phyloP scores from a whole-genome alignment of 2,113 vertebrate species.

The human region DNA sequence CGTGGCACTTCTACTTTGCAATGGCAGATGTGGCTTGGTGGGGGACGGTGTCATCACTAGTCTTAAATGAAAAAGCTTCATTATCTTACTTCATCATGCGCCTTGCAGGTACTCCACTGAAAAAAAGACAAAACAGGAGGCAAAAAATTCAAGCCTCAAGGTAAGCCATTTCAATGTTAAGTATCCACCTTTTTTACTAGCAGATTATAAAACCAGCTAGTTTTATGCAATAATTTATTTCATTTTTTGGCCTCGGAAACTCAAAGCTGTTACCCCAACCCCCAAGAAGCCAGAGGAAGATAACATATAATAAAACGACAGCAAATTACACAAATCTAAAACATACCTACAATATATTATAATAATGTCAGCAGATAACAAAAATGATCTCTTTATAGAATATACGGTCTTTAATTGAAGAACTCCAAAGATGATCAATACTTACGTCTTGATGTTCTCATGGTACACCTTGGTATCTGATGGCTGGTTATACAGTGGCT shows the following conservation, averaged over 20 bases:
- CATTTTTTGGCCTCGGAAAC: conserved; percentile 79
- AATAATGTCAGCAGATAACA: conserved; percentile 67
- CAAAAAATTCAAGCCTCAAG: conserved; percentile 83
- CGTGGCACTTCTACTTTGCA: conserved; percentile 83
- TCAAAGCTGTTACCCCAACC: conserved; percentile 81
- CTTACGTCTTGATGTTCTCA: conserved; percentile 99
- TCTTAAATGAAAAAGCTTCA: conserved; percentile 84
- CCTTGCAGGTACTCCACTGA: conserved; percentile 83
- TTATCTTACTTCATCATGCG: conserved; percentile 84
- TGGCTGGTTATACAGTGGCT: conserved; percentile 99
- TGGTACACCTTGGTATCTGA: conserved; percentile 99
- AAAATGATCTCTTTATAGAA: conserved; percentile 67
- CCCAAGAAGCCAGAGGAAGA: conserved; percentile 80
- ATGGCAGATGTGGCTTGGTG: conserved; percentile 83
- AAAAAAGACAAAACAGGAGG: conserved; percentile 83
- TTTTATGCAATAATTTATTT: conserved; percentile 79
- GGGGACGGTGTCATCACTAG: conserved; percentile 83
- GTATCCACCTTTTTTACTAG: conserved; percentile 80
- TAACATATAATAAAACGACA: conserved; percentile 77
- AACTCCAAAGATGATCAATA: conserved; percentile 74
- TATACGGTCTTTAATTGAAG: conserved; percentile 68
- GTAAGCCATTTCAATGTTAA: conserved; percentile 82
- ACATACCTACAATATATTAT: conserved; percentile 70
- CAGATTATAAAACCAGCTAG: conserved; percentile 82
- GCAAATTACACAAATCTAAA: conserved; percentile 79